Percentiles rank a stretch among this genome's conserved stretches.
These are phyloP conservation scores for Zapus hudsonius DNA, from an alignment of 2,113 vertebrate genomes.

Conservation along the genomic window DNA sequence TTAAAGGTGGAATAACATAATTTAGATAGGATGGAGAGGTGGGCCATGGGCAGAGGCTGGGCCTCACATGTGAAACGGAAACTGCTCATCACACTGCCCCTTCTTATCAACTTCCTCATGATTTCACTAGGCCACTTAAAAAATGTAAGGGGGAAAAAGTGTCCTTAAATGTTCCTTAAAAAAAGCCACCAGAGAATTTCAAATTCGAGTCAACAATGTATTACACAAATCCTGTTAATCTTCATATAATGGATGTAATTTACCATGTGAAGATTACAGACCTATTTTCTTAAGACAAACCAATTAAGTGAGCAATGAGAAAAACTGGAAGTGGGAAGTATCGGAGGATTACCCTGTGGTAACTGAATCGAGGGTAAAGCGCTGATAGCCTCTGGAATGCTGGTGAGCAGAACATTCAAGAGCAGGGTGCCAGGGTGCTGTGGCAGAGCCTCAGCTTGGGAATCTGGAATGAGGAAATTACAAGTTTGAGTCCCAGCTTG, in stretches of 20 bases:
- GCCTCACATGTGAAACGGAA: neutral
- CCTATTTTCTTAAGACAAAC: neutral
- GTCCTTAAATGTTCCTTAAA: neutral
- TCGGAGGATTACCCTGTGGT: neutral
- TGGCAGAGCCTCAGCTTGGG: no score
- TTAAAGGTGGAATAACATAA: neutral
- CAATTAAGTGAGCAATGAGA: neutral
- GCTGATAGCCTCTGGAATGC: accelerated
- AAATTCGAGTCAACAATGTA: neutral
- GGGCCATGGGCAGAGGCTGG: neutral
- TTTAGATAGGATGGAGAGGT: neutral
- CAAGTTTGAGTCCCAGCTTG: neutral
- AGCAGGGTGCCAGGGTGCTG: neutral
- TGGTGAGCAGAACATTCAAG: no score
- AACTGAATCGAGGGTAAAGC: neutral
- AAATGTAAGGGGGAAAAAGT: neutral
- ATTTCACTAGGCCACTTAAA: neutral
- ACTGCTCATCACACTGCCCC: neutral
- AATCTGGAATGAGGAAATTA: neutral
- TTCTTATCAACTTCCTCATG: neutral
- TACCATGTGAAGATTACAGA: neutral
- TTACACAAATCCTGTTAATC: neutral
- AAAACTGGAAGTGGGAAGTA: neutral
- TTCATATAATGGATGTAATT: neutral
- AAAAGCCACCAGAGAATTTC: neutral